Base-by-base conservation (phyloP, 2,113 vertebrate genomes). In the Callionymus lyra region DNA sequence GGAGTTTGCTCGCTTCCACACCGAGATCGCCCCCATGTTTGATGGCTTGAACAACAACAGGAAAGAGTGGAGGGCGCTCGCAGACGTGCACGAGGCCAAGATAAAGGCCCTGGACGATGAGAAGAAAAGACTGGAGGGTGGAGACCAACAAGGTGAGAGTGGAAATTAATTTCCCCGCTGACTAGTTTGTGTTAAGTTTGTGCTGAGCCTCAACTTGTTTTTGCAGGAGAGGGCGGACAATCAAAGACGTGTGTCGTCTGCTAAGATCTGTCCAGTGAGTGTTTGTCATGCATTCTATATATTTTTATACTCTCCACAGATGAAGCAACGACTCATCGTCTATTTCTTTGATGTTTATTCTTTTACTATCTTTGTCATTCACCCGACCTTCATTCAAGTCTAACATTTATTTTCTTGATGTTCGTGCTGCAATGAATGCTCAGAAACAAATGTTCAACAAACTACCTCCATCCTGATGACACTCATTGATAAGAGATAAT, bases 1-100 rank as follows among this genome's bases (percentile, higher is more conserved):
- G 90, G 92, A 92, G 80, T 95, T 95, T 68, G 82, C 91, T 0
- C 83, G 90, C 47, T 93, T 95, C 78, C 91, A 95, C 67, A 84
- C 76, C 53, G 92, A 97, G 83, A 93, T 93, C 72, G 82, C 56
- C 17, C 90, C 93, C 16, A 94, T 93, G 91, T 85, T 88, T 41
- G 79, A 76, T 2, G 91, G 91, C 13, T 77, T 96, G 69, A 88
- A 87, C 53, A 90, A 83, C 65, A 94, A 94, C 80, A 85, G 90
- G 21, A 57, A 68, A 16, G 76, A 94, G 47, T 94, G 91, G 91
- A 91, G 84, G 72, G 78, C 86, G n/a, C 81, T 84, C 34, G 91
- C 92, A 10, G 90, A 97, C 38, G 76, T 85, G 32, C 86, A 92
- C 3, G 88, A 90, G 4, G 90, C 82, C 43, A 94, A 93, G 72